Evolutionary conservation across 2,888 invertebrate genomes (phyloP).

Genomic region (Esperia sulphurella): DNA sequence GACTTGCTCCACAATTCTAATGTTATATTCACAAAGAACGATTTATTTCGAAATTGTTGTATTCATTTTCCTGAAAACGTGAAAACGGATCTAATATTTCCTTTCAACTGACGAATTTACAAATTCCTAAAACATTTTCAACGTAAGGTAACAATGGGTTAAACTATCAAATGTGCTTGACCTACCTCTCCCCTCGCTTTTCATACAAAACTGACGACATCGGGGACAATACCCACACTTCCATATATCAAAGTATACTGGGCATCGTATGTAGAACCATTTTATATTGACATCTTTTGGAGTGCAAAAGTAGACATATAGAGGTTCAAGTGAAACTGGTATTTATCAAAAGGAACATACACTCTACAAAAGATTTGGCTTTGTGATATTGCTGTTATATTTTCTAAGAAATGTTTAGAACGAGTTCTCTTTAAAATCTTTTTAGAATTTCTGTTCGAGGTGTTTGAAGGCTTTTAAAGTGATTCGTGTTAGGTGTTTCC

Average conservation of each 20-base stretch:
- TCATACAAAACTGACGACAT: background rate
- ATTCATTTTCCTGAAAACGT: too few species aligned
- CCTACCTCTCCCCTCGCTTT: constrained; percentile 13
- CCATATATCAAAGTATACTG: constrained; percentile 24
- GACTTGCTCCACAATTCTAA: too few species aligned
- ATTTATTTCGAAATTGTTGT: too few species aligned
- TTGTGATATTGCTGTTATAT: constrained; percentile 52
- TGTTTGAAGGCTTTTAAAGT: background rate
- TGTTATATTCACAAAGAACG: too few species aligned
- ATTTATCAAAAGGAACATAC: constrained; percentile 11
- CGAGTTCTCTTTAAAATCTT: constrained; percentile 17
- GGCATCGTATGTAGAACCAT: constrained; percentile 18
- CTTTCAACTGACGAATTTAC: too few species aligned
- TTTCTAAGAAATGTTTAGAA: constrained; percentile 45
- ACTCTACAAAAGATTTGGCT: constrained; percentile 29
- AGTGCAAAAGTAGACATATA: background rate
- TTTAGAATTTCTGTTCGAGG: constrained; percentile 25
- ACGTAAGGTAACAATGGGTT: constrained; percentile 10
- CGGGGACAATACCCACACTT: constrained; percentile 12
- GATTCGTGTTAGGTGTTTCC: too few species aligned
- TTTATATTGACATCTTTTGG: constrained; percentile 15
- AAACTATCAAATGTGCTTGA: constrained; percentile 14
- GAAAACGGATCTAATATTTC: too few species aligned
- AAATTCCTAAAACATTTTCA: too few species aligned
- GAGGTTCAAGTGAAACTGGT: constrained; percentile 16